Percentiles rank a stretch among this genome's conserved stretches.
These are phyloP conservation scores for Rutilus rutilus DNA, from an alignment of 2,113 vertebrate genomes.

Conservation along the genomic window DNA sequence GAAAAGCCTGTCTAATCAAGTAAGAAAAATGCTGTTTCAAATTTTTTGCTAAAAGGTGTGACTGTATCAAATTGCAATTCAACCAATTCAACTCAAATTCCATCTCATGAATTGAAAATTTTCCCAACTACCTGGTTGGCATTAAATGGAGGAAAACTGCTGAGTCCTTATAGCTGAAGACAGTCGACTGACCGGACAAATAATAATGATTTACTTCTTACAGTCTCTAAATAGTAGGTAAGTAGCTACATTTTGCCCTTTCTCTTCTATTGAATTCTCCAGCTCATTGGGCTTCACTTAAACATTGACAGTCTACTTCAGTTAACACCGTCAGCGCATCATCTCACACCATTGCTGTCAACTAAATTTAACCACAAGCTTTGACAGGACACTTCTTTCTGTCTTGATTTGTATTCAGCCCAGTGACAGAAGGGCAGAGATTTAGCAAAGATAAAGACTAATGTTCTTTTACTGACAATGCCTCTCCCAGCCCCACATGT, in stretches of 20 bases:
- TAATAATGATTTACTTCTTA: slow-evolving; percentile 1
- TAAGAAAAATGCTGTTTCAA: background rate
- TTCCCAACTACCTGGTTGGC: background rate
- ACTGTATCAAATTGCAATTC: background rate
- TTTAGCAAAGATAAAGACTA: slow-evolving; percentile 56
- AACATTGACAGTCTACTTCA: slow-evolving; percentile 4
- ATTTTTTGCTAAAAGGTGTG: background rate
- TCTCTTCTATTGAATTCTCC: slow-evolving; percentile 2
- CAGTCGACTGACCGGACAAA: background rate
- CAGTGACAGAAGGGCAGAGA: slow-evolving; percentile 54
- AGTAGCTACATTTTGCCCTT: background rate
- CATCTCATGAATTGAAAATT: background rate
- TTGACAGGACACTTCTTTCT: slow-evolving; percentile 16
- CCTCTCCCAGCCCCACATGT: slow-evolving; percentile 47
- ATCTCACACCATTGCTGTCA: slow-evolving; percentile 14
- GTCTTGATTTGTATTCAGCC: slow-evolving; percentile 51
- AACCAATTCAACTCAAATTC: background rate
- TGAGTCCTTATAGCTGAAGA: background rate
- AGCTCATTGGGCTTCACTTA: slow-evolving; percentile 1
- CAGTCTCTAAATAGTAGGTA: background rate
- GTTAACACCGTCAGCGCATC: slow-evolving; percentile 21
- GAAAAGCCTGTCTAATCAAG: background rate
- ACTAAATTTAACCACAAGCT: slow-evolving; percentile 22
- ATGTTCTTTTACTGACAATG: slow-evolving; percentile 63
- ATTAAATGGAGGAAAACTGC: background rate